Percentiles rank a stretch among this genome's conserved stretches.
These are phyloP conservation scores for Patella ulyssiponensis DNA, from an alignment of 2,888 invertebrate species.

Conservation along the genomic window DNA sequence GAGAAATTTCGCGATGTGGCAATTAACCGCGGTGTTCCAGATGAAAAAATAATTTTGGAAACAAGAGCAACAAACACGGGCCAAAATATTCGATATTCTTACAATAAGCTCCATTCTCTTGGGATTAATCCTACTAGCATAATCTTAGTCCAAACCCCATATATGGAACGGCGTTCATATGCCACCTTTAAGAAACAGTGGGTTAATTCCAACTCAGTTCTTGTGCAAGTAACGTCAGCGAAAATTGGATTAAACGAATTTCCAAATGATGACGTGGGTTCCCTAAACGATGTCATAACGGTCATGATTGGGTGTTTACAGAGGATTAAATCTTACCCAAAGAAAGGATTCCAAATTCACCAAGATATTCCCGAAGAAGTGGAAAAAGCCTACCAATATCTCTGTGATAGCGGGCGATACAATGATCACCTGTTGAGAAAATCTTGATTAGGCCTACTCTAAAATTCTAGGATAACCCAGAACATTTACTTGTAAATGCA, in stretches of 20 bases:
- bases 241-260: conserved; percentile 52
- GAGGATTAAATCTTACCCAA: conserved; percentile 56
- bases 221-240: conserved; percentile 59
- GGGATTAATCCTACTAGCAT: conserved; percentile 35
- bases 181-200: conserved; percentile 67
- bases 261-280: conserved; percentile 48
- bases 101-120: conserved; percentile 40
- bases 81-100: conserved; percentile 58
- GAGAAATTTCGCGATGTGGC: conserved; percentile 57
- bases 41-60: conserved; percentile 52
- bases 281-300: conserved; percentile 48
- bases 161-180: conserved; percentile 61
- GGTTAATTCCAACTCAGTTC: conserved; percentile 44
- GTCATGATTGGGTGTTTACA: conserved; percentile 55
- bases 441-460: no score
- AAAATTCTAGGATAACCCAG: no score
- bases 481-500: no score
- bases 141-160: conserved; percentile 63
- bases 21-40: conserved; percentile 52
- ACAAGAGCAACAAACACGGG: conserved; percentile 60
- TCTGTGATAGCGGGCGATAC: background rate
- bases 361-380: conserved; percentile 54
- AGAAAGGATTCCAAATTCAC: conserved; percentile 54
- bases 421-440: background rate
- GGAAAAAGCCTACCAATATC: conserved; percentile 38